Evolutionary conservation across 2,113 vertebrate genomes (phyloP).

Genomic region (Nesogale talazaci): DNA sequence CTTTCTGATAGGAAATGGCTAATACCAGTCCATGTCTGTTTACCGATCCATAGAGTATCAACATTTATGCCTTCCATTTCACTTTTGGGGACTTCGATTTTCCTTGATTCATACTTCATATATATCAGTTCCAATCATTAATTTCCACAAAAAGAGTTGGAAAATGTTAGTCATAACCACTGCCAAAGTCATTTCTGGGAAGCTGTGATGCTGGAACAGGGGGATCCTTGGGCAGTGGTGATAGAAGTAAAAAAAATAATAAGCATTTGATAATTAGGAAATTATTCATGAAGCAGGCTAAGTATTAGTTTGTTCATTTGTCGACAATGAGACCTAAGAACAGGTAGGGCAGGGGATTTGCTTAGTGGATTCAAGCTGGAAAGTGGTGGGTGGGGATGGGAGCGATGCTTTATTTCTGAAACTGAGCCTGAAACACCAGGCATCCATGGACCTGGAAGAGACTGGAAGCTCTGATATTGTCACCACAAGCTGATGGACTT

Average conservation of each 20-base stretch:
- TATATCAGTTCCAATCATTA: not conserved
- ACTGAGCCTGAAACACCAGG: not conserved
- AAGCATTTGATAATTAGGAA: constrained; percentile 5
- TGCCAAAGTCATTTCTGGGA: constrained; percentile 37
- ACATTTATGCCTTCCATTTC: no score
- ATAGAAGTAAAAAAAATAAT: not conserved
- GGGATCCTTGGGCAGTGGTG: not conserved
- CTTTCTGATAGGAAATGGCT: not conserved
- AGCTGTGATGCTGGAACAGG: not conserved
- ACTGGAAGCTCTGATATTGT: not conserved
- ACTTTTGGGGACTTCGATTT: no score
- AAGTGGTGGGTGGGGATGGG: not conserved
- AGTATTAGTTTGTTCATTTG: constrained; percentile 40
- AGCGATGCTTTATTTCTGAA: not conserved
- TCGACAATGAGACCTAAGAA: not conserved
- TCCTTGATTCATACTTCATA: not conserved
- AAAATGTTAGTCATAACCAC: not conserved
- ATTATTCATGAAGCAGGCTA: constrained; percentile 26
- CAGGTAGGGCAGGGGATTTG: not conserved
- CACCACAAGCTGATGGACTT: constrained; percentile 5
- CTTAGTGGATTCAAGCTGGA: not conserved
- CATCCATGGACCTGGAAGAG: not conserved
- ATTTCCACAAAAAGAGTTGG: no score
- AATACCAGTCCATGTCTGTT: no score
- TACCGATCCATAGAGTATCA: no score